Percentiles rank a stretch among this genome's conserved stretches.
Evolutionary conservation across 2,888 invertebrate species (phyloP).

Genomic region (Ectobius pallidus): DNA sequence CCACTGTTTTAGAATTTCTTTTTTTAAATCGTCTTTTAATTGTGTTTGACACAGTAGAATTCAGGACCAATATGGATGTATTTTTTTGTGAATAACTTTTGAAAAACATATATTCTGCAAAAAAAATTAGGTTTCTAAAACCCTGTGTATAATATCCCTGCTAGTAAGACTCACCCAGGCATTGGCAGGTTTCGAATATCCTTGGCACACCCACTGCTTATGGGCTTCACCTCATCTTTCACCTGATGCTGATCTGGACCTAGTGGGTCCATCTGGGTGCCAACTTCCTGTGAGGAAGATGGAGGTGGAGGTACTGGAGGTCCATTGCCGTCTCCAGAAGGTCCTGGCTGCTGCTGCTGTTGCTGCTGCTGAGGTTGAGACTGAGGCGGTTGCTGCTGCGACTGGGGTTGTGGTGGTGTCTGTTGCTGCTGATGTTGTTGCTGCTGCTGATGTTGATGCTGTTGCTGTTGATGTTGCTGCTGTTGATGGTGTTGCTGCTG

Average conservation of each 20-base stretch:
- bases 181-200: conserved; percentile 38
- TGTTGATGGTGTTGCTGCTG: conserved; percentile 57
- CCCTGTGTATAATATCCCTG: too few species aligned
- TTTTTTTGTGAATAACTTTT: too few species aligned
- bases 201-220: conserved; percentile 41
- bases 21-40: too few species aligned
- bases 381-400: conserved; percentile 59
- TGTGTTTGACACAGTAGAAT: too few species aligned
- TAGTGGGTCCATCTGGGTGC: conserved; percentile 40
- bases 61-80: too few species aligned
- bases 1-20: too few species aligned
- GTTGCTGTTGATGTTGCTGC: conserved; percentile 57
- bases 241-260: conserved; percentile 36
- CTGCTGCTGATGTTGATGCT: conserved; percentile 45
- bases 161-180: conserved; percentile 38
- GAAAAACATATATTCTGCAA: too few species aligned
- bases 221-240: conserved; percentile 41
- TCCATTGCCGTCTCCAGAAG: conserved; percentile 1
- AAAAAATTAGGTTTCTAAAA: too few species aligned
- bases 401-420: conserved; percentile 23
- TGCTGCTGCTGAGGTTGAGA: conserved; percentile 33
- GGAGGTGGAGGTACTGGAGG: conserved; percentile 16
- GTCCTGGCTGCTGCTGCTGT: conserved; percentile 30
- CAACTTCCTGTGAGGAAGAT: conserved; percentile 42
- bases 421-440: conserved; percentile 36